These are phyloP conservation scores for Pipra filicauda DNA, from an alignment of 2,113 vertebrate species.

Conservation along the genomic window DNA sequence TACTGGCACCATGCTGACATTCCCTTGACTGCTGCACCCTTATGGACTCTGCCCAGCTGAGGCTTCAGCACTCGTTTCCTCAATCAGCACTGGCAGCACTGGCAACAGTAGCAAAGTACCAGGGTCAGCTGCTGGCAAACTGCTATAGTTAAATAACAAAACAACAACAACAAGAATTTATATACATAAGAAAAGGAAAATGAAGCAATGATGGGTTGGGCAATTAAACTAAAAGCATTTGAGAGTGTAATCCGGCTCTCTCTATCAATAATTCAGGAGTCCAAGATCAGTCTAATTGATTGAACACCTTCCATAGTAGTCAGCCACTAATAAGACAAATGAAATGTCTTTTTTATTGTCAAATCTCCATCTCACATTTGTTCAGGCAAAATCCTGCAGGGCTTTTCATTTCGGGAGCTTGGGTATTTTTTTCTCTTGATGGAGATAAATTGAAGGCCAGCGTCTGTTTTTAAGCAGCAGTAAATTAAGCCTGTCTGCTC, in stretches of 20 bases:
- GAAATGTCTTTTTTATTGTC: conserved; percentile 64
- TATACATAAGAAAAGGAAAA: conserved; percentile 47
- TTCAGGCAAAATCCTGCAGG: conserved; percentile 58
- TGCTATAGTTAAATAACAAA: conserved; percentile 6
- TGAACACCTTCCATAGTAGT: conserved; percentile 69
- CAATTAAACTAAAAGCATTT: conserved; percentile 91
- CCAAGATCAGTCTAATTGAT: conserved; percentile 69
- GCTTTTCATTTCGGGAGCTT: conserved; percentile 46
- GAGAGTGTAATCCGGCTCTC: conserved; percentile 66
- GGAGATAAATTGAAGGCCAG: conserved; percentile 60
- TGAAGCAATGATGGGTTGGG: conserved; percentile 73
- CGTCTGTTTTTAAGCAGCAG: conserved; percentile 70
- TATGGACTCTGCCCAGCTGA: rapidly evolving
- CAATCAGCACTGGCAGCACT: background rate
- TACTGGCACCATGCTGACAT: rapidly evolving
- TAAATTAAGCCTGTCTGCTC: conserved; percentile 30
- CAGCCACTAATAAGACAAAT: conserved; percentile 79
- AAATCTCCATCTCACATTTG: conserved; percentile 58
- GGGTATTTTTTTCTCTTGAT: conserved; percentile 51
- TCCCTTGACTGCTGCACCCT: background rate
- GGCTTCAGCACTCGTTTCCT: background rate
- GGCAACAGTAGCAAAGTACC: background rate
- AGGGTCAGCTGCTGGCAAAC: background rate
- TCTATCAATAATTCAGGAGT: conserved; percentile 71
- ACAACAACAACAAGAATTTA: conserved; percentile 4